Evolutionary conservation across 92 coral and sea anemone genomes (phyloP).

Genomic region (Montipora capitata): DNA sequence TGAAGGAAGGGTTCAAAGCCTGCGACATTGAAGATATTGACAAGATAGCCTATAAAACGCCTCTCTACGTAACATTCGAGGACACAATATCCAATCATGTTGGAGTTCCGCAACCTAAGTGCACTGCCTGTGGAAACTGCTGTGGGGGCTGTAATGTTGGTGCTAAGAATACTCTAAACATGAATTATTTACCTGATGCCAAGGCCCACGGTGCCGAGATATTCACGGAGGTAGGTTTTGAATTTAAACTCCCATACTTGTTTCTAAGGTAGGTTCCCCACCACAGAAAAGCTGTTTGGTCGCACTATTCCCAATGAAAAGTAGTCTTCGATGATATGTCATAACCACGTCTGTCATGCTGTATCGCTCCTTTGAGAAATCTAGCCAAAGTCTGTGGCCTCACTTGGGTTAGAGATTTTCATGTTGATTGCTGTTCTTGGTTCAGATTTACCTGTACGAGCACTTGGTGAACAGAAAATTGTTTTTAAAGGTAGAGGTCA

Average conservation of each 20-base stretch:
- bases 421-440: neutral
- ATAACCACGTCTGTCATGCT: neutral
- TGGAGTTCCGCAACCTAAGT: constrained; percentile 79
- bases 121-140: constrained; percentile 45
- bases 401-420: neutral
- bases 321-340: neutral
- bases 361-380: neutral
- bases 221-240: neutral
- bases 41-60: constrained; percentile 63
- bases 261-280: constrained; percentile 12
- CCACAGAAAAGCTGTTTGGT: constrained; percentile 43
- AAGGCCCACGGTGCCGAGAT: constrained; percentile 78
- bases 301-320: neutral
- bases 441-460: neutral
- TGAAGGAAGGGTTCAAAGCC: constrained; percentile 25
- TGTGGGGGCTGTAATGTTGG: too few species aligned
- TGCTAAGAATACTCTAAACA: neutral
- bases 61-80: constrained; percentile 78
- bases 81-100: constrained; percentile 72
- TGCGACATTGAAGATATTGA: constrained; percentile 79
- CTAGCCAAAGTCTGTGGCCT: neutral
- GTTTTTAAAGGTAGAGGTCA: constrained; percentile 55
- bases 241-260: constrained; percentile 44
- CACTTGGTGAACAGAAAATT: neutral
- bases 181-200: constrained; percentile 81